Conservation (phyloP, 2,113 vertebrate species). For the Callipepla californica region DNA sequence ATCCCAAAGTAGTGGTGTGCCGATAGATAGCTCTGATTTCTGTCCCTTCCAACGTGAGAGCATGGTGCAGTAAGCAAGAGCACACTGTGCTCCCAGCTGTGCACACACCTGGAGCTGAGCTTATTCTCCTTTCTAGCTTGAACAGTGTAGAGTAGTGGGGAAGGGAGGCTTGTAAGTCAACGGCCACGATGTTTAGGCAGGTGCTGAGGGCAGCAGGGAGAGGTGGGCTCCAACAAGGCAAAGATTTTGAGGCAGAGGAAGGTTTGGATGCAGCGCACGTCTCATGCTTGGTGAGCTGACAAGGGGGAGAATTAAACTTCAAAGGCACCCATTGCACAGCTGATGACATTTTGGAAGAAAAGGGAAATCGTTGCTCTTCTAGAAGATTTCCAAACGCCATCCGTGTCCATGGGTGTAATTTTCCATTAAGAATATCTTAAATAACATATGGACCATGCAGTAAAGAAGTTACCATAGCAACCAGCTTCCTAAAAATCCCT, state of each 20-base stretch:
- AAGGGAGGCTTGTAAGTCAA: neutral
- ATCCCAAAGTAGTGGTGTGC: neutral
- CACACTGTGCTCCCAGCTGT: neutral
- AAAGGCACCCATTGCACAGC: conserved; percentile 57
- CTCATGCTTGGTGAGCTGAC: conserved; percentile 24
- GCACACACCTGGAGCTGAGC: neutral
- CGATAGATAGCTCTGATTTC: neutral
- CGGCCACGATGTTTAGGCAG: neutral
- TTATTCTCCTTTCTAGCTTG: neutral
- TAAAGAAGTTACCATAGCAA: conserved; percentile 69
- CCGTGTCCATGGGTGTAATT: conserved; percentile 66
- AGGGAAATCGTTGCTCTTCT: conserved; percentile 25
- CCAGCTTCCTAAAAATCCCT: conserved; percentile 44
- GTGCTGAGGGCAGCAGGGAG: neutral
- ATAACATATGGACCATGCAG: conserved; percentile 64
- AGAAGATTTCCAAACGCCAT: conserved; percentile 60
- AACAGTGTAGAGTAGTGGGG: neutral
- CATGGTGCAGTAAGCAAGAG: neutral
- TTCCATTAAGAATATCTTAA: conserved; percentile 54
- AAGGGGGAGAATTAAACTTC: conserved; percentile 47
- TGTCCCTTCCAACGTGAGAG: neutral
- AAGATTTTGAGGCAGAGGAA: neutral
- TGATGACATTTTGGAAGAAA: conserved; percentile 63
- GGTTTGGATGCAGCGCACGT: conserved; percentile 33
- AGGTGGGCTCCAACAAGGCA: neutral